Evolutionary conservation across 1,140 invertebrate genomes (phyloP), one percentile per base, ranked within the genome.

Genomic region (Brachionus asplanchnoidis): DNA sequence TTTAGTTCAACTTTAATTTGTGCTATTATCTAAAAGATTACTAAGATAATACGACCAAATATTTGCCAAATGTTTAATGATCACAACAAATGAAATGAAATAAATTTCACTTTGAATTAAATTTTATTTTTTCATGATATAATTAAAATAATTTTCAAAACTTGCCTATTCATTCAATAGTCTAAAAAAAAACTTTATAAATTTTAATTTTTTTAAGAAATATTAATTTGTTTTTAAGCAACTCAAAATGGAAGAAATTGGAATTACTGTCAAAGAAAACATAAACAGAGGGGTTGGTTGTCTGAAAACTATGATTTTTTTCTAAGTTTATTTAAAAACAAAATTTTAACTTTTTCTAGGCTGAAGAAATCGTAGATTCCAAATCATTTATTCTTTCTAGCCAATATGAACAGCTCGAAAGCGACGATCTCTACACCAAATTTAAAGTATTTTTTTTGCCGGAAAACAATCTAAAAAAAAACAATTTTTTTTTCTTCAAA

Each of bases 401-500:
- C 17, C 60, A 84, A 32, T 84, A 84, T 7, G 82, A 84, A 56
- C 32, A 68, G 36, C 20, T 84, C n/a, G 82, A 84, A 17, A 84
- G 65, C 20, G 82, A 84, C 53, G 82, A 84, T 84, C 36, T 84
- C 2, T 84, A 84, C 60, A 84, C 68, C 17, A 84, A 73, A 84
- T 73, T 9, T 44, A 84, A 84, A 36, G 82, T 84, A 82, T 65
- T 12, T 65, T 6, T n/a, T 26, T 42, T 65, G 12, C 1, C 23
- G n/a, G 4, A 56, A 8, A 26, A 23, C 8, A 36, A 28, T 9
- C 20, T 80, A 7, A 11, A 80, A 56, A 56, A 32, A 0, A 8
- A 2, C 12, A 12, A n/a, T n/a, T 0, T 28, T 70, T 80, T 86
- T 44, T 17, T 44, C n/a, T 36, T n/a, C 2, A 6, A 20, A 97